phyloP scores from a whole-genome alignment of 2,888 invertebrate genomes.

The Sceliomorpha sp. region DNA sequence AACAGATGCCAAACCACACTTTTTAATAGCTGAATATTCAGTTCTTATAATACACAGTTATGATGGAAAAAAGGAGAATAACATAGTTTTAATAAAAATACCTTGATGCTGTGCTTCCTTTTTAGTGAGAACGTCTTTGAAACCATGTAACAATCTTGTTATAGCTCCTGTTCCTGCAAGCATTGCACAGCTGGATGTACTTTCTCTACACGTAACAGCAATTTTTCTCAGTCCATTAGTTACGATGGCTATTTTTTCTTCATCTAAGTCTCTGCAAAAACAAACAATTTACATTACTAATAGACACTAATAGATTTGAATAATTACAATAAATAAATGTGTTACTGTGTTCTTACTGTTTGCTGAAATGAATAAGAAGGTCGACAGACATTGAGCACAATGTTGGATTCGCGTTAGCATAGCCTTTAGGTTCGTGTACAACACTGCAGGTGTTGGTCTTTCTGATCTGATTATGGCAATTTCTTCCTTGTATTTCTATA shows the following conservation, averaged over 20 bases:
- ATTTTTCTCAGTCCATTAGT: constrained; percentile 75
- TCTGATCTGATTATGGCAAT: constrained; percentile 59
- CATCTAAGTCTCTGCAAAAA: constrained; percentile 67
- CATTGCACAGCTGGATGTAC: constrained; percentile 77
- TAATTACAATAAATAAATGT: constrained; percentile 2
- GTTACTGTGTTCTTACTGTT: constrained; percentile 79
- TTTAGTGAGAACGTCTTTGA: constrained; percentile 69
- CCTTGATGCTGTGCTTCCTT: constrained; percentile 71
- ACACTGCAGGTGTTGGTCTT: constrained; percentile 61
- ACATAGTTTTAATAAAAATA: constrained; percentile 51
- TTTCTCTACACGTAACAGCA: constrained; percentile 78
- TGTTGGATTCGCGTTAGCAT: constrained; percentile 83
- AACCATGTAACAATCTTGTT: constrained; percentile 77
- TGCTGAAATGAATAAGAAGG: constrained; percentile 82
- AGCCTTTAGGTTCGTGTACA: constrained; percentile 72
- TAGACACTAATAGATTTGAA: constrained; percentile 1
- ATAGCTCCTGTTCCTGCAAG: constrained; percentile 78
- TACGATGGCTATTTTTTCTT: constrained; percentile 67
- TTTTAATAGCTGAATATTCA: no score
- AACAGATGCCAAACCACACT: no score
- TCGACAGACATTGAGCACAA: constrained; percentile 84
- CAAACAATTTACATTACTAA: neutral
- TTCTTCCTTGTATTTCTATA: constrained; percentile 81
- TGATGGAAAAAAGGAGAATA: no score
- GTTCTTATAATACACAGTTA: no score